Evolutionary conservation across 2,888 invertebrate species (phyloP).

Genomic region (Lottia gigantea): DNA sequence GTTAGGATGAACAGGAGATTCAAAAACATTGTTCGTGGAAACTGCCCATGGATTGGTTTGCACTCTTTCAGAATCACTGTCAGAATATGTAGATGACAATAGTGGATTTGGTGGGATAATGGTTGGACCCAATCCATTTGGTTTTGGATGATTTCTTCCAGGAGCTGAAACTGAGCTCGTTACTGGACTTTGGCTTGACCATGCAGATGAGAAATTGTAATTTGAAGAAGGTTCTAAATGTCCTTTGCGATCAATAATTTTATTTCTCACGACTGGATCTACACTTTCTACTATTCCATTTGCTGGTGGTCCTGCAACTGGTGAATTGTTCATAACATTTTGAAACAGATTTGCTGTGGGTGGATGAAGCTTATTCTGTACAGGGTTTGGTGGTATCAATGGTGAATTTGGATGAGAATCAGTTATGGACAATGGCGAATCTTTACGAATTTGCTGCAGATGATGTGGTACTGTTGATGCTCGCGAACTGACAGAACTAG

Average conservation of each 20-base stretch:
- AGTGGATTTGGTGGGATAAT: constrained; percentile 13
- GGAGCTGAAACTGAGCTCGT: neutral
- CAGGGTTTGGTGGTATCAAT: neutral
- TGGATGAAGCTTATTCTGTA: neutral
- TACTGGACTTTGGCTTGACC: neutral
- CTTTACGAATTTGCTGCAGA: neutral
- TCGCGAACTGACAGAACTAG: constrained; percentile 15
- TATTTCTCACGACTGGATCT: too few relatives aligned
- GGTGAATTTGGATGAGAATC: neutral
- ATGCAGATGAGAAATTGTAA: neutral
- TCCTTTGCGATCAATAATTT: neutral
- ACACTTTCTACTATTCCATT: too few relatives aligned
- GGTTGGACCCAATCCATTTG: neutral
- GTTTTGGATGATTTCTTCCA: neutral
- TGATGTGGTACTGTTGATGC: neutral
- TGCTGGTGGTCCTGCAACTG: neutral
- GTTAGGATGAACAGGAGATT: neutral
- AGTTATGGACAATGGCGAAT: neutral
- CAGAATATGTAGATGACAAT: neutral
- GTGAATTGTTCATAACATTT: neutral
- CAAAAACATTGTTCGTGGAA: neutral
- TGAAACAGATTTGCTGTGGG: neutral
- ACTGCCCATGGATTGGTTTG: neutral
- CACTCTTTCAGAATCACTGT: neutral
- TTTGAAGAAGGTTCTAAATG: neutral